phyloP scores from a whole-genome alignment of 2,113 vertebrate genomes.

The Eptesicus fuscus region DNA sequence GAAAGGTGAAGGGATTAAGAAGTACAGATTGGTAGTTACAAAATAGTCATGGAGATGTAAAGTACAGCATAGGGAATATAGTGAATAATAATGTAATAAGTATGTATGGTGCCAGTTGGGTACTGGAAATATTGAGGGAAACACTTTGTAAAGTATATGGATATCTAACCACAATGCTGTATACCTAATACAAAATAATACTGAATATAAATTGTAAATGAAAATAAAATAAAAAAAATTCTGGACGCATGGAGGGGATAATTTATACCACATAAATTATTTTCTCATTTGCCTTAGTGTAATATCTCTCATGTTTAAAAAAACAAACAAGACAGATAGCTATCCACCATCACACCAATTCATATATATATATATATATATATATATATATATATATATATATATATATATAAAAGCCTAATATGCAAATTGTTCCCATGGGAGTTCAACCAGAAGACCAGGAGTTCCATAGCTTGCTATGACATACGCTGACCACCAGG shows the following conservation, averaged over 20 bases:
- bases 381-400: too few species aligned
- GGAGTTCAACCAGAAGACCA: too few species aligned
- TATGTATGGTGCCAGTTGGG: background rate
- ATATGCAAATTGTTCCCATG: too few species aligned
- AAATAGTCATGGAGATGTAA: background rate
- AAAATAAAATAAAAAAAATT: background rate
- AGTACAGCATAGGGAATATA: background rate
- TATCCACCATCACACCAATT: background rate
- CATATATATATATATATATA: too few species aligned
- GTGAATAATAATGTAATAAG: background rate
- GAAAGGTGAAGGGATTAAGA: background rate
- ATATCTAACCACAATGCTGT: background rate
- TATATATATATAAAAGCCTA: too few species aligned
- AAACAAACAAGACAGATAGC: background rate
- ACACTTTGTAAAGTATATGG: background rate
- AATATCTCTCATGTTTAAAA: background rate
- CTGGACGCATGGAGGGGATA: background rate
- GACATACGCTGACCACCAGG: too few species aligned
- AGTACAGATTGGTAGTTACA: background rate
- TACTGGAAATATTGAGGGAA: background rate
- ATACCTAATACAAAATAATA: background rate
- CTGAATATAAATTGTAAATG: background rate
- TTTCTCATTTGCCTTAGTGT: background rate
- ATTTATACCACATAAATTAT: background rate
- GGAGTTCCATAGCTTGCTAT: too few species aligned